Conservation (phyloP, 1,140 invertebrate species). For the Gryllus bimaculatus region DNA sequence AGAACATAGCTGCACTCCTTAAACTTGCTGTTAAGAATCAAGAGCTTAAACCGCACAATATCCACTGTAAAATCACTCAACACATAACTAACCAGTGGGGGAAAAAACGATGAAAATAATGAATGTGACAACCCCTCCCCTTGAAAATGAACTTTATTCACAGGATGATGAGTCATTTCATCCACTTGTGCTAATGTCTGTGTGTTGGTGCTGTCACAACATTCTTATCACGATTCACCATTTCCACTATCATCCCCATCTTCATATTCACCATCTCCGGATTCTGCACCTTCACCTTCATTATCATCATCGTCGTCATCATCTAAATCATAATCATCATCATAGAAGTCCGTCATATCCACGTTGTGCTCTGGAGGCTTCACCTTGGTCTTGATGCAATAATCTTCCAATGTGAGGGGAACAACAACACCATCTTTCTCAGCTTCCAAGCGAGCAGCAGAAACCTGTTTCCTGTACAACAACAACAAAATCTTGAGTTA, state of each 20-base stretch:
- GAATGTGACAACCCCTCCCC: constrained; percentile 1
- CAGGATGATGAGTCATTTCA: constrained; percentile 10
- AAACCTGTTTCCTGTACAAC: constrained; percentile 82
- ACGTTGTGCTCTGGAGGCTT: constrained; percentile 66
- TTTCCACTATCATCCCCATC: constrained; percentile 75
- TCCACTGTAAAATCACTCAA: constrained; percentile 10
- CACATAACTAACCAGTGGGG: constrained; percentile 13
- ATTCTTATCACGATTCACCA: constrained; percentile 50
- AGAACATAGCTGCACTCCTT: background rate
- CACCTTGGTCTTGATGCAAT: constrained; percentile 85
- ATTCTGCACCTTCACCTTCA: constrained; percentile 35
- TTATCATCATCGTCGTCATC: constrained; percentile 45
- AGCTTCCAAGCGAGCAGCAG: constrained; percentile 86
- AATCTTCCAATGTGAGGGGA: constrained; percentile 95
- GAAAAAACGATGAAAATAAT: background rate
- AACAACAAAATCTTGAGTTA: background rate
- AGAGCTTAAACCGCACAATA: background rate
- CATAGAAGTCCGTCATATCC: constrained; percentile 88
- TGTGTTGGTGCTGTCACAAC: background rate
- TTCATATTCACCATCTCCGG: constrained; percentile 41
- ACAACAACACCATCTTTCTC: constrained; percentile 94
- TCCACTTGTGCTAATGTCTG: background rate
- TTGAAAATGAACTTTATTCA: constrained; percentile 9
- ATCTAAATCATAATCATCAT: constrained; percentile 76
- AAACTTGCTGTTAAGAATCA: background rate